Base-by-base conservation (phyloP, 1,140 invertebrate species). In the Antheraea pernyi region DNA sequence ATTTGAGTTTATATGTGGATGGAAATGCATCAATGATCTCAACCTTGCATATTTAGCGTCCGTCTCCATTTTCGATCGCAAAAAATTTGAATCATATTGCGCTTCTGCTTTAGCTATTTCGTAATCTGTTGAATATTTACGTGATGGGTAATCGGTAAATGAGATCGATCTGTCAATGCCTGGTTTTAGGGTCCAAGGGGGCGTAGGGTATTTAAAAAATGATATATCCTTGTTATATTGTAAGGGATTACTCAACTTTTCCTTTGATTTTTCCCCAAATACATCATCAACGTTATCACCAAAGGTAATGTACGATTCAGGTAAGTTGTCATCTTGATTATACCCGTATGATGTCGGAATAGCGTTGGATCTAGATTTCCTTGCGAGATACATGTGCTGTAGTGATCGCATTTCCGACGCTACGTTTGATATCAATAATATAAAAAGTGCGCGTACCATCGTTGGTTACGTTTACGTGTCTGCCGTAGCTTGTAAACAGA, bases 381-480 rank as follows among this genome's bases (percentile, higher is more conserved):
- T 76, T 10, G 78, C 46, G 36, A 76, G 66, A 39, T 78, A 78
- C 63, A 59, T 70, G 37, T 82, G 77, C 19, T 76, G 72, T 30
- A 78, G 70, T 2, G 73, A 65, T 37, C 73, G 73, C 46, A 77
- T 70, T 69, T 84, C 75, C 11, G 74, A 66, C 39, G 67, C 70
- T 79, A 62, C 73, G 71, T 48, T 72, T 59, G 18, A 83, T 60
- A 84, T 18, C 59, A 88, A 59, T 53, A 86, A 19, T 63, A 84
- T 68, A 36, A 68, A 46, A 53, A 76, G 79, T 53, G 16, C 46
- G 16, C 46, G 46, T 1, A 53, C 0, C 46, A 53, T 53, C 16
- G 11, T n/a, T 53, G 6, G 70, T 67, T 69, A 85, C 85, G 85
- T 68, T 68, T 77, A 72, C 78, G 76, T 79, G 77, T 72, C 72